Evolutionary conservation across 1,140 invertebrate genomes (phyloP).

Genomic region (Temnothorax curvispinosus): DNA sequence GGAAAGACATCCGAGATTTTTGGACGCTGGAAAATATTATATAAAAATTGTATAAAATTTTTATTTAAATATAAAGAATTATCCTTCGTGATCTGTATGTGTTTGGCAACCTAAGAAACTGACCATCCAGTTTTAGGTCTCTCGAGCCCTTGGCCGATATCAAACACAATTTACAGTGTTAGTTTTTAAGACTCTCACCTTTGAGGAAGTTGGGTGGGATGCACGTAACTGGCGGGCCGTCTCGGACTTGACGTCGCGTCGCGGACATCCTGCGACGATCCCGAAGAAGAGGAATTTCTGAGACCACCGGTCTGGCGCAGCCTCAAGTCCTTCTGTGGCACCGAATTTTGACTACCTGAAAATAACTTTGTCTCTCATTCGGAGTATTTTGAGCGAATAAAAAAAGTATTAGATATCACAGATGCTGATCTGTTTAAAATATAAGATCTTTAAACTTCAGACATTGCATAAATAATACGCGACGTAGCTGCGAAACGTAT

Average conservation of each 20-base stretch:
- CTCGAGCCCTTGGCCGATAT: background rate
- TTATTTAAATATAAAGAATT: background rate
- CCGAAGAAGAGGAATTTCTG: constrained; percentile 78
- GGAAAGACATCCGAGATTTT: background rate
- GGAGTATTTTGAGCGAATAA: background rate
- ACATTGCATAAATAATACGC: background rate
- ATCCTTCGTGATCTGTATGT: background rate
- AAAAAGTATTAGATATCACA: background rate
- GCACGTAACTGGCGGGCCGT: constrained; percentile 80
- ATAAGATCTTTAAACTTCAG: background rate
- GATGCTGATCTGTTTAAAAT: background rate
- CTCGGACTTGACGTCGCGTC: constrained; percentile 79
- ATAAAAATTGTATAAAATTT: background rate
- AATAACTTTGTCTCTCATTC: constrained; percentile 36
- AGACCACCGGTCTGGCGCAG: constrained; percentile 77
- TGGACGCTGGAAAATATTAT: too few species aligned
- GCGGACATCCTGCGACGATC: constrained; percentile 81
- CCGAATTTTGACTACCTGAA: constrained; percentile 80
- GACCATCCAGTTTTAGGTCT: background rate
- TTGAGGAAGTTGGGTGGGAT: constrained; percentile 83
- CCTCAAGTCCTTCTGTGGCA: constrained; percentile 80
- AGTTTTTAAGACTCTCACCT: constrained; percentile 72
- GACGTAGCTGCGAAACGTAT: background rate
- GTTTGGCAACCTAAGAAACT: background rate
- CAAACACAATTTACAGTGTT: background rate